Evolutionary conservation across 2,888 invertebrate species (phyloP).

Genomic region (Lycaena phlaeas): DNA sequence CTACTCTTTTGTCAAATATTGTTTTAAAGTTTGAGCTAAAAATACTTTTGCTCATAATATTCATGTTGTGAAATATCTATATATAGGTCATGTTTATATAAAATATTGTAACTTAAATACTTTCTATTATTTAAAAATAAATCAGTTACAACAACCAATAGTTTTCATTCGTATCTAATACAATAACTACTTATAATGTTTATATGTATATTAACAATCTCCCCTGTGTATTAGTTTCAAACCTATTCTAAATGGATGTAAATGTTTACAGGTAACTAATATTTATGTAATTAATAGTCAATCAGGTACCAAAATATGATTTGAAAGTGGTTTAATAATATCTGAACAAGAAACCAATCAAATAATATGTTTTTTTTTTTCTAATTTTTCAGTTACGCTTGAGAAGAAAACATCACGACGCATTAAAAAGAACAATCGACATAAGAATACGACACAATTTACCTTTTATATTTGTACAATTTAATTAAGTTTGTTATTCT

Average conservation of each 20-base stretch:
- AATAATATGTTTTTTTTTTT: conserved; percentile 10
- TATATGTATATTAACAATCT: background rate
- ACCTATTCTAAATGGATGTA: background rate
- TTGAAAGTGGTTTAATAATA: background rate
- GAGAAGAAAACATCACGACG: conserved; percentile 41
- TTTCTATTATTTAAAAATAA: background rate
- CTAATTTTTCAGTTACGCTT: conserved; percentile 57
- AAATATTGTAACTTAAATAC: background rate
- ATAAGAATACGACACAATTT: conserved; percentile 35
- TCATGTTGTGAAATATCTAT: background rate
- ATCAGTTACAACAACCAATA: background rate
- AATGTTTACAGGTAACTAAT: conserved; percentile 4
- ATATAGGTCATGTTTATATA: background rate
- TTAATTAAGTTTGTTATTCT: conserved; percentile 32
- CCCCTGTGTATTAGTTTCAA: too few relatives aligned
- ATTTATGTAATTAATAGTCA: conserved; percentile 2
- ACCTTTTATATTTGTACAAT: conserved; percentile 48
- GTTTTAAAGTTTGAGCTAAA: too few relatives aligned
- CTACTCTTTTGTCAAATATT: too few relatives aligned
- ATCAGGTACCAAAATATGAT: conserved; percentile 32
- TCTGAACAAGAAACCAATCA: conserved; percentile 9
- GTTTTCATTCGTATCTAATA: background rate
- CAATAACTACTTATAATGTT: background rate
- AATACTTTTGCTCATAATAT: background rate
- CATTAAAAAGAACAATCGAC: conserved; percentile 36